phyloP scores from a whole-genome alignment of 2,113 vertebrate genomes.

The Psilopsiagon aurifrons region DNA sequence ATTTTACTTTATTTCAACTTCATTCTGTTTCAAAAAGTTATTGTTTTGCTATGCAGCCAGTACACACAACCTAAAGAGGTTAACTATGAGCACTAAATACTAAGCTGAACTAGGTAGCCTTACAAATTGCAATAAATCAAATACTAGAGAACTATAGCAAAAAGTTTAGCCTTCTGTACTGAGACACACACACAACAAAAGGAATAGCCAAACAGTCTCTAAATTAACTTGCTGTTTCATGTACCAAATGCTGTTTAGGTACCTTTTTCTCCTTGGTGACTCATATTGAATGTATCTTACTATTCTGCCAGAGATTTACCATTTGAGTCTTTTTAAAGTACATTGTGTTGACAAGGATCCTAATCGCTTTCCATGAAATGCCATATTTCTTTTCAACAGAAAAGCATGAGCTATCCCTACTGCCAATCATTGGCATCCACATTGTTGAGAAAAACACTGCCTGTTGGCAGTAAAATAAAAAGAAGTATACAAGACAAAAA shows the following conservation, averaged over 20 bases:
- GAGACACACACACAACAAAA: background rate
- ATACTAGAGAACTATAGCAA: background rate
- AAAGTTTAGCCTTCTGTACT: background rate
- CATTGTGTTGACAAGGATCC: background rate
- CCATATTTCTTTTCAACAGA: constrained; percentile 1
- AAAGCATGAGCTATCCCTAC: background rate
- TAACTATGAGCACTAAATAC: background rate
- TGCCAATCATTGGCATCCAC: background rate
- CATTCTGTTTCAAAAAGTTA: background rate
- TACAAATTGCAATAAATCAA: background rate
- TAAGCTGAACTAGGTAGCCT: background rate
- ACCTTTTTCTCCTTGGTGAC: background rate
- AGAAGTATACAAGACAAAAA: background rate
- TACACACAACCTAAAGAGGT: background rate
- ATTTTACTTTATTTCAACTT: background rate
- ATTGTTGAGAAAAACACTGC: background rate
- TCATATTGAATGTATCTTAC: background rate
- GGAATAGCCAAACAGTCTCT: background rate
- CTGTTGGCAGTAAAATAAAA: constrained; percentile 15
- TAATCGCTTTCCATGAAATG: constrained; percentile 27
- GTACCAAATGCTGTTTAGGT: background rate
- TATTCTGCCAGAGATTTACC: constrained; percentile 2
- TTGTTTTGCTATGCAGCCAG: background rate
- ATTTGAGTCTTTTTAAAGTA: background rate
- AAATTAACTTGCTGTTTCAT: background rate